Base-by-base conservation (phyloP, 2,888 invertebrate species). In the Monopis laevigella region DNA sequence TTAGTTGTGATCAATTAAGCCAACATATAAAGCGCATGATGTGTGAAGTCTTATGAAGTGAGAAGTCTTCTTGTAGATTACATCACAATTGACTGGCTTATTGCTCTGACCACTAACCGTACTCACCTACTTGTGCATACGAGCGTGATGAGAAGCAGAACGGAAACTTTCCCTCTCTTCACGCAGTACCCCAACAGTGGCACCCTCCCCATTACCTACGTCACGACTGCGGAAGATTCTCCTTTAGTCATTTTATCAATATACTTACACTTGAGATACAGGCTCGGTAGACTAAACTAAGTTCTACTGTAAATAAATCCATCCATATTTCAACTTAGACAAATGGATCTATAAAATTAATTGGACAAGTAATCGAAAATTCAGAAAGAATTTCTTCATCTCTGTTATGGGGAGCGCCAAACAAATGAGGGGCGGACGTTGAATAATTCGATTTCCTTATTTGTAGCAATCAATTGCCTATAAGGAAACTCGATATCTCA, bases 331-430 rank as follows among this genome's bases (percentile, higher is more conserved):
- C 29, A 40, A 40, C 56, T 62, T 67, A 77, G 72, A 75, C 72
- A 75, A 80, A 80, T 77, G 72, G 73, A 77, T 74, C 75, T 75
- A 80, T 78, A 75, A 78, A 80, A 77, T 78, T 80, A 78, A 78
- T 80, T 80, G 78, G 73, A 74, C 73, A 72, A 78, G 80, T 78
- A 80, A 80, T 80, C 78, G 80, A 80, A 80, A 80, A 78, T 75
- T 80, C 66, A 62, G 74, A 78, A 80, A 80, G 80, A 78, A 80
- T 80, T 80, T 78, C 77, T 77, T 70, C 74, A 73, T 78, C 70
- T 77, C 69, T 70, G 65, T 55, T 69, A 65, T 59, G 78, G 75
- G 80, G 77, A 73, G 67, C 63, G 54, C 59, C 63, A 71, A 72
- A 80, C 75, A 78, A 78, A 80, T 80, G 73, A 67, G 66, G 75